A percentile compares a stretch with the other conserved stretches of the same genome.
Conservation (phyloP, 2,113 vertebrate genomes). For the Oreochromis tanganicae region DNA sequence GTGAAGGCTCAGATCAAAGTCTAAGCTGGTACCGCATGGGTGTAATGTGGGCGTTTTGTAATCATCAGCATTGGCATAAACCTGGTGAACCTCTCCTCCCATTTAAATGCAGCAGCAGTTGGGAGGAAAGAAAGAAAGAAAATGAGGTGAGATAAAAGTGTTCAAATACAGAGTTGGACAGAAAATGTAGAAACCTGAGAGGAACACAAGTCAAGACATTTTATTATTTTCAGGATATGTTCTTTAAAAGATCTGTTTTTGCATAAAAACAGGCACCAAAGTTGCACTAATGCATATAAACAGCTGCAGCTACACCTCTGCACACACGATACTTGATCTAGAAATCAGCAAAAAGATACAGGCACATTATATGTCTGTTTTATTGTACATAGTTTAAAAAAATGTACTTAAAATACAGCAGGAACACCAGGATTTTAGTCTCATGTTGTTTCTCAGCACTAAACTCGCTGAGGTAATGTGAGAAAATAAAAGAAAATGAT, state of each 20-base stretch:
- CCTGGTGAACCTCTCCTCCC: background rate
- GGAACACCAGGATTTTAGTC: background rate
- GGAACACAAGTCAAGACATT: background rate
- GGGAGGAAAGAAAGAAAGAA: background rate
- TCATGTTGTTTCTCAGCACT: background rate
- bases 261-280: background rate
- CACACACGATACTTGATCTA: background rate
- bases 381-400: background rate
- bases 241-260: background rate
- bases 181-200: background rate
- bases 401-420: background rate
- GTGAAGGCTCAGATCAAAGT: background rate
- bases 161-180: background rate
- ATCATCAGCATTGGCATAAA: background rate
- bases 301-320: background rate
- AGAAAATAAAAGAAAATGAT: background rate
- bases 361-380: background rate
- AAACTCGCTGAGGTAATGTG: background rate
- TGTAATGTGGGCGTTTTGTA: background rate
- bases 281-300: background rate
- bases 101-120: background rate
- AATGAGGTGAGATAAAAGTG: background rate
- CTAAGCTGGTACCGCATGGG: background rate
- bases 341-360: background rate
- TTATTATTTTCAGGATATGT: background rate